A percentile compares a stretch with the other conserved stretches of the same genome.
These are phyloP conservation scores for Coluber constrictor DNA, from an alignment of 2,797 vertebrate species.

Conservation along the genomic window DNA sequence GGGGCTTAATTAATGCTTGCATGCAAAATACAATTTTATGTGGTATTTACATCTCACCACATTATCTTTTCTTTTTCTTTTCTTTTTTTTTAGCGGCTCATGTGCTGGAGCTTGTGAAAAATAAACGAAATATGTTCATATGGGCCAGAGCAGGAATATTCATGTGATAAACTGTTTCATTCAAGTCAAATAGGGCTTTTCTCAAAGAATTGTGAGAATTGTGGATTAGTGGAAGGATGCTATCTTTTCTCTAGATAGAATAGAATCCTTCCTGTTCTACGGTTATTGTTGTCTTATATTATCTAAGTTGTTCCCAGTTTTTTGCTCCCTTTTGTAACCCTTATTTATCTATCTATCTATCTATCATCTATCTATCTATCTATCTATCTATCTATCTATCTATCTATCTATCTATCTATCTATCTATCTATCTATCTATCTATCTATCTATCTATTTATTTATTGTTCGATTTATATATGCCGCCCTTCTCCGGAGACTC, in stretches of 20 bases:
- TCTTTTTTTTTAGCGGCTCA: background rate
- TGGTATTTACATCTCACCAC: background rate
- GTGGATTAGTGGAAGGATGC: background rate
- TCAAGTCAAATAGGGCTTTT: background rate
- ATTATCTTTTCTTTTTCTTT: background rate
- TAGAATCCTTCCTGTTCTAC: background rate
- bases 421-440: too few relatives aligned
- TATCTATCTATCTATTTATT: too few relatives aligned
- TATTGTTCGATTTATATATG: too few relatives aligned
- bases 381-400: too few relatives aligned
- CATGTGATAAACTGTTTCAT: background rate
- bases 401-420: too few relatives aligned
- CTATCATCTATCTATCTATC: too few relatives aligned
- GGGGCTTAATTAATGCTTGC: constrained; percentile 7
- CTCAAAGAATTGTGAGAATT: background rate
- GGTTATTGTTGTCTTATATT: background rate
- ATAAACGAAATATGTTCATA: background rate
- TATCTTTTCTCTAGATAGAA: background rate
- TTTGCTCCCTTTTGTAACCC: background rate
- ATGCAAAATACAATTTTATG: background rate
- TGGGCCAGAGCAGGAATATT: background rate
- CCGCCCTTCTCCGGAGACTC: too few relatives aligned
- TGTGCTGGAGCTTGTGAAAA: background rate
- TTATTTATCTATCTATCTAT: background rate
- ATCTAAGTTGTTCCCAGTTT: background rate